Evolutionary conservation across 2,888 invertebrate species (phyloP), one percentile per base, ranked within the genome.

Genomic region (Gari tellinella): DNA sequence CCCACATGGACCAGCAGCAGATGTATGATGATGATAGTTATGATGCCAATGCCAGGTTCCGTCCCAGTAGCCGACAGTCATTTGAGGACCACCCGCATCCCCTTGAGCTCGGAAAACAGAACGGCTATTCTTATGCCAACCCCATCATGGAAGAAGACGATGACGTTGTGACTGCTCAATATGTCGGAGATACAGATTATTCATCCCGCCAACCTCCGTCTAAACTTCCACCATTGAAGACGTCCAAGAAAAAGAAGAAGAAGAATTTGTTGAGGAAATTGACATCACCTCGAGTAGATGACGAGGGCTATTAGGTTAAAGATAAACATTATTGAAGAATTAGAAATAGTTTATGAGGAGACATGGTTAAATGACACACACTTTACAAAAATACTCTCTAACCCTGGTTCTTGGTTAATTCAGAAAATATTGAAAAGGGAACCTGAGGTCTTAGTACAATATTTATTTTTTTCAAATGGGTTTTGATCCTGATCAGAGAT

Each of bases 191-290:
- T 45, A 41, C 58, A 19, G 40, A 43, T n/a, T 31, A 51, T 17
- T 43, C 57, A n/a, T 46, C 40, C n/a, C 62, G 67, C 21, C 58
- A 52, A 17, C 40, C 43, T n/a, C 55, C 57, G 19, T 23, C 66
- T 0, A 67, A 67, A 56, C 60, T 82, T 45, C 82, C 82, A 19
- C 82, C 82, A 1, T 46, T 80, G 8, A 21, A 62, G 31, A 19
- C 65, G 26, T 56, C 53, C 12, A 77, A 70, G 53, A 79, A 80
- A 45, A 85, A 85, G 79, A 84, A 84, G 55, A 84, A 84, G 64
- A 83, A 84, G 48, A 76, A 78, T 37, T 61, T 80, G 15, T 51
- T 81, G 41, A 82, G 80, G 63, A 82, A 82, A 69, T 46, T 81
- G 48, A 80, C 77, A 15, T 38, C 70, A 8, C 53, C 79, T 10